Base-by-base conservation (phyloP, 92 coral and sea anemone genomes). In the Porites lobata region DNA sequence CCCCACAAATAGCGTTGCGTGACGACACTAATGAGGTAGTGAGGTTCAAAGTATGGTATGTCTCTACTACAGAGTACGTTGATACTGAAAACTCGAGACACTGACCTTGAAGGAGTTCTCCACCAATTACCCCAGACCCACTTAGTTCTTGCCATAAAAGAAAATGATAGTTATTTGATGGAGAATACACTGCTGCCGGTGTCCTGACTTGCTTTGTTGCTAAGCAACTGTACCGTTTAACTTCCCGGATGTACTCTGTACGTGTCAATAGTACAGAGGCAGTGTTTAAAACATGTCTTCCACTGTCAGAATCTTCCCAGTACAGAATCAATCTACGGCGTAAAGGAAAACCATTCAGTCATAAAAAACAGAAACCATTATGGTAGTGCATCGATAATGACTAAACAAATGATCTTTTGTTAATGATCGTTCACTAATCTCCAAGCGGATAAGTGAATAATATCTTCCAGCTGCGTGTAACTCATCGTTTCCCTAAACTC, bases 121-220 rank as follows among this genome's bases (percentile, higher is more conserved):
- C 99, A 10, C 98, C 96, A 10, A 96, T 94, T 26, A 75, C 90
- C 98, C 96, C 93, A 56, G 94, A 54, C 64, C 50, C 68, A 32
- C 83, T 76, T 61, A 92, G 92, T 65, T 97, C 94, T 69, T 97
- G 95, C 99, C 99, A 97, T n/a, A 97, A 4, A 79, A 97, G 89
- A 47, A 86, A 90, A 77, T 97, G 98, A 15, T 89, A 86, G 20
- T 95, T 94, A 53, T 90, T 92, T 69, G 62, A 65, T 0, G 96
- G 93, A 82, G 94, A 85, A 77, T 87, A 93, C 64, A 94, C 85
- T 12, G 95, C 89, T 18, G 86, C 96, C 0, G 99, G 97, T n/a
- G 87, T 92, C 65, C 88, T 84, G 2, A 94, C 93, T 76, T 91
- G 93, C 67, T 78, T 81, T 78, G 86, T 79, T 22, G 82, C 83